phyloP scores from a whole-genome alignment of 2,888 invertebrate species.

The Ennomos quercinarius region DNA sequence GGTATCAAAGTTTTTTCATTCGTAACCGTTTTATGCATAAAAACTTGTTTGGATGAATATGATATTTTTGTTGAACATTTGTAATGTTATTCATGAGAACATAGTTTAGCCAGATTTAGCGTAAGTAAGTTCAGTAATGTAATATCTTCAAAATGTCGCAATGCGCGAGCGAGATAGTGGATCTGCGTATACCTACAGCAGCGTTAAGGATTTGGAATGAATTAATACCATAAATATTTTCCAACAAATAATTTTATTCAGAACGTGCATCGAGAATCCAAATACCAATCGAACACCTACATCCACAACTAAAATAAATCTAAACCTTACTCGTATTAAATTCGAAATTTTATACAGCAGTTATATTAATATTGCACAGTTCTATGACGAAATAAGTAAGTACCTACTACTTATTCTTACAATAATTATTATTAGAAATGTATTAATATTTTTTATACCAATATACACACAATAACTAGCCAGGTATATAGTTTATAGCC shows the following conservation, averaged over 20 bases:
- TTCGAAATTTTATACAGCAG: constrained; percentile 69
- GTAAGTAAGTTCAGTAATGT: no score
- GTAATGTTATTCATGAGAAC: no score
- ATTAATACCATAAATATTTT: constrained; percentile 26
- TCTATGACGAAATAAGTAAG: constrained; percentile 33
- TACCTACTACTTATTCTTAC: constrained; percentile 1
- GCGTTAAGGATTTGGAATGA: no score
- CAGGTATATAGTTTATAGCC: no score
- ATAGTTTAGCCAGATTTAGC: no score
- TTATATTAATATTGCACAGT: constrained; percentile 73
- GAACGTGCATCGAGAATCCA: constrained; percentile 44
- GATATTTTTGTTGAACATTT: no score
- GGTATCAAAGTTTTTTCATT: no score
- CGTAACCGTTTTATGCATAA: no score
- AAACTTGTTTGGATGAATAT: no score
- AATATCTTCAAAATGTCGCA: no score
- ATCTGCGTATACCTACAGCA: no score
- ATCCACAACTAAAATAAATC: constrained; percentile 25
- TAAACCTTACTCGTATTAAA: constrained; percentile 69
- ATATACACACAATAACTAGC: background rate
- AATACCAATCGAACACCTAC: constrained; percentile 29
- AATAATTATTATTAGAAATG: background rate
- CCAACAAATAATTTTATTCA: constrained; percentile 52
- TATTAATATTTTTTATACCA: background rate
- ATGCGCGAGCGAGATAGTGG: no score